Base-by-base conservation (phyloP, 2,888 invertebrate genomes). In the Ennomos quercinarius region DNA sequence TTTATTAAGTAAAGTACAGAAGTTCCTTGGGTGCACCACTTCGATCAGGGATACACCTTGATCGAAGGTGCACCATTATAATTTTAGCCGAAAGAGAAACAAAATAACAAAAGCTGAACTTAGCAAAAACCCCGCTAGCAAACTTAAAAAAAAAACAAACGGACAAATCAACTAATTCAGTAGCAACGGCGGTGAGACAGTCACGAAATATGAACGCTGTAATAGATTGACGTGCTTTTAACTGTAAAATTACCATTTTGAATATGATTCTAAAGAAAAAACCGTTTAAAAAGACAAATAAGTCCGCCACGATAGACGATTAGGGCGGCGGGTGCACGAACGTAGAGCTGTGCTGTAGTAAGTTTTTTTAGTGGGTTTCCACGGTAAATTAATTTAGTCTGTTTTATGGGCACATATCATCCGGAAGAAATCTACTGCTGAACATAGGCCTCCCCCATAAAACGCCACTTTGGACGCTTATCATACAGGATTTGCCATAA, bases 221-320 rank as follows among this genome's bases (percentile, higher is more conserved):
- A 88, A 90, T 86, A 87, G 86, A 89, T 86, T 91, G 89, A 86
- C 91, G 91, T 90, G 90, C 84, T 87, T 86, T 82, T 87, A 89
- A 91, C 91, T 91, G 89, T 51, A 60, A 56, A 61, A 61, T 61
- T 61, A 61, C 47, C 54, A 61, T 87, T 73, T 71, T 69, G 81
- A 83, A 84, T 71, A 78, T 78, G 78, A 74, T 76, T 77, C 73
- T 66, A 79, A 72, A 81, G 81, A 83, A 82, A 80, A 80, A 76
- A 70, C 61, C 72, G 71, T 61, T 74, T 72, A 66, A 72, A 68
- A 63, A 63, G 63, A 67, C 54, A 68, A 66, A 64, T 63, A 62
- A 44, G 51, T 43, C n/a, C 49, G 46, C 57, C 79, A 71, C 74
- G 77, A 76, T 77, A 64, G 74, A 66, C 81, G 77, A 85, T 84